phyloP scores from a whole-genome alignment of 2,113 vertebrate genomes.

The Pterocles burchelli region DNA sequence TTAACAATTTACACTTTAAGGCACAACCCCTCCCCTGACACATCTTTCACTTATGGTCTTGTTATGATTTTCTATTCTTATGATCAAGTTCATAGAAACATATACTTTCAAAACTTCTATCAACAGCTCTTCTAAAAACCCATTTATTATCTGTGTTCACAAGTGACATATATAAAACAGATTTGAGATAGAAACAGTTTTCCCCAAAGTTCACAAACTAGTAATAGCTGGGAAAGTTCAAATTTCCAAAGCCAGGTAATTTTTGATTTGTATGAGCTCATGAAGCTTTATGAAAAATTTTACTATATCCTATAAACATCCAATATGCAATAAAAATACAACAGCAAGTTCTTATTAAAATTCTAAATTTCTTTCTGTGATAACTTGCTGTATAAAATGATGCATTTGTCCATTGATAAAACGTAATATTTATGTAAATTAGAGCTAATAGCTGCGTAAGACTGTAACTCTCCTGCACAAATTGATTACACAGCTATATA shows the following conservation, averaged over 20 bases:
- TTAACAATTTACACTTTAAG: not conserved
- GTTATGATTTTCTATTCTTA: not conserved
- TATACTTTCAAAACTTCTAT: not conserved
- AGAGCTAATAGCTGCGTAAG: constrained; percentile 36
- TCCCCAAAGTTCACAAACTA: constrained; percentile 1
- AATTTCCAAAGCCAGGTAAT: constrained; percentile 25
- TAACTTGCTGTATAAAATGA: constrained; percentile 42
- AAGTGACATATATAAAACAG: not conserved
- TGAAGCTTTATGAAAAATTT: constrained; percentile 30
- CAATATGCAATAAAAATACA: constrained; percentile 16
- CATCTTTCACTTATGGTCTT: not conserved
- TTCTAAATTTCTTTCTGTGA: constrained; percentile 31
- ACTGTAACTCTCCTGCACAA: constrained; percentile 36
- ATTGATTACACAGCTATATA: constrained; percentile 45
- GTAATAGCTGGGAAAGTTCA: constrained; percentile 16
- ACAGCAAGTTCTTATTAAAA: constrained; percentile 30
- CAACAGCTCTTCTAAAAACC: not conserved
- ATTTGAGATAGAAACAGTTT: not conserved
- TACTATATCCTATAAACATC: constrained; percentile 24
- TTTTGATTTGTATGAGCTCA: constrained; percentile 53
- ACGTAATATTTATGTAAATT: constrained; percentile 59
- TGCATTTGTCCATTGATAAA: constrained; percentile 59
- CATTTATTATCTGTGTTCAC: not conserved
- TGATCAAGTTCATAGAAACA: not conserved
- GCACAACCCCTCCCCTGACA: not conserved